phyloP scores from a whole-genome alignment of 2,888 invertebrate genomes.

The Onchidella celtica region DNA sequence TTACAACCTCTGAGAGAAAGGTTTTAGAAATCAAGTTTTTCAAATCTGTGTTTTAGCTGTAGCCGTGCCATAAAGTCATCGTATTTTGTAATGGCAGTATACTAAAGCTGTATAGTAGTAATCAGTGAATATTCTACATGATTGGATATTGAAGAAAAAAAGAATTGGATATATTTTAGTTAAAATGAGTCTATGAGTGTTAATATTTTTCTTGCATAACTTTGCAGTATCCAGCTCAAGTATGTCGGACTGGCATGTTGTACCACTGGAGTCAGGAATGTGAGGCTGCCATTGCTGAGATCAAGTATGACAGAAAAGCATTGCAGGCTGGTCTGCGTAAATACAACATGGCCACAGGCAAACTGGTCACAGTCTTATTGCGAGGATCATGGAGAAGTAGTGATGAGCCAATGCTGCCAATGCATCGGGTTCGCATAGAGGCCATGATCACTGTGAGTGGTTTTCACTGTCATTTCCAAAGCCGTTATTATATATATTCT shows the following conservation, averaged over 20 bases:
- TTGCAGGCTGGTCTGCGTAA: slow-evolving; percentile 73
- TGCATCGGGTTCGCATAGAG: slow-evolving; percentile 77
- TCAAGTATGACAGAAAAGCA: slow-evolving; percentile 78
- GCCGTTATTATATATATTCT: too few relatives aligned
- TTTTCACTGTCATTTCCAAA: too few relatives aligned
- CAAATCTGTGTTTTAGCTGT: too few relatives aligned
- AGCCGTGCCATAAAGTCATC: too few relatives aligned
- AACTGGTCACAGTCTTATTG: slow-evolving; percentile 69
- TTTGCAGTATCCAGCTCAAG: slow-evolving; percentile 80
- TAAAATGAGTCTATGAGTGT: background rate
- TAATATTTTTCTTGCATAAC: background rate
- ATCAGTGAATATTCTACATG: too few relatives aligned
- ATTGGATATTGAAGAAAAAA: too few relatives aligned
- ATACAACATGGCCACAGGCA: slow-evolving; percentile 70
- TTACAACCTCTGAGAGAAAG: too few relatives aligned
- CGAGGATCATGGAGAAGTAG: slow-evolving; percentile 71
- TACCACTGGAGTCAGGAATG: slow-evolving; percentile 79
- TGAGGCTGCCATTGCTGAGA: slow-evolving; percentile 77
- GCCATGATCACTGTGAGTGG: slow-evolving; percentile 76
- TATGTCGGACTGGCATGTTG: slow-evolving; percentile 78
- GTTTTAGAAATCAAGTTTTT: too few relatives aligned
- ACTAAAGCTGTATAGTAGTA: too few relatives aligned
- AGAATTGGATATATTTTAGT: too few relatives aligned
- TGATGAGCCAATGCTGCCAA: slow-evolving; percentile 74
- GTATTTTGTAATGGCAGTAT: too few relatives aligned